Evolutionary conservation across 1,140 invertebrate species (phyloP), one percentile per base, ranked within the genome.

Genomic region (Asbolus verrucosus): DNA sequence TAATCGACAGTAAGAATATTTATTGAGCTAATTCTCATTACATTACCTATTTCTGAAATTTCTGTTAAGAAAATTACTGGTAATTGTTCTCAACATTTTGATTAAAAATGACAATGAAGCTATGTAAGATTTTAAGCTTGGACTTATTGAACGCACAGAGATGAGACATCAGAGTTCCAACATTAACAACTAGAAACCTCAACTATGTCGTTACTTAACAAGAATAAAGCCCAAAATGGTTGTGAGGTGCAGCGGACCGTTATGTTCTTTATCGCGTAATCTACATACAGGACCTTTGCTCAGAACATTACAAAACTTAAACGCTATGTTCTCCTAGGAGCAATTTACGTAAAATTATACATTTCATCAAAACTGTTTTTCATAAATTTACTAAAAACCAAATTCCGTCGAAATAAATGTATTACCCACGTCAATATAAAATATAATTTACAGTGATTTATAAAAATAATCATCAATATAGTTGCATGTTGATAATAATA

Each of bases 141-240:
- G 21, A n/a, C 46, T 54, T 54, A 54, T 54, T 54, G 46, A 24
- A 54, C 19, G 46, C n/a, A 54, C 46, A 54, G 21, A 54, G 46
- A 27, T 21, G 14, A 54, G 39, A 63, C 61, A 63, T 63, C 61
- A 41, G 61, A 63, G 61, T 63, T 63, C 39, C 61, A 38, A 60
- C 75, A 78, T 77, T 78, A 77, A 75, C 77, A 77, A 77, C 76
- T 76, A 69, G 67, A 77, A 78, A 78, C 77, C 77, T 77, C 77
- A 78, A 78, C 77, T 76, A 78, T 75, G 76, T 77, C 77, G 76
- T 78, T 78, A 78, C 77, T 78, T 77, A 77, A 74, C 73, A 73
- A 75, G 72, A 75, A 77, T 74, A 73, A 76, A 78, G 72, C 74
- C 71, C 59, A 71, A 71, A 77, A 76, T 75, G 75, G 76, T 70